Evolutionary conservation across 2,797 vertebrate species (phyloP).

Genomic region (Aulostomus chinensis): DNA sequence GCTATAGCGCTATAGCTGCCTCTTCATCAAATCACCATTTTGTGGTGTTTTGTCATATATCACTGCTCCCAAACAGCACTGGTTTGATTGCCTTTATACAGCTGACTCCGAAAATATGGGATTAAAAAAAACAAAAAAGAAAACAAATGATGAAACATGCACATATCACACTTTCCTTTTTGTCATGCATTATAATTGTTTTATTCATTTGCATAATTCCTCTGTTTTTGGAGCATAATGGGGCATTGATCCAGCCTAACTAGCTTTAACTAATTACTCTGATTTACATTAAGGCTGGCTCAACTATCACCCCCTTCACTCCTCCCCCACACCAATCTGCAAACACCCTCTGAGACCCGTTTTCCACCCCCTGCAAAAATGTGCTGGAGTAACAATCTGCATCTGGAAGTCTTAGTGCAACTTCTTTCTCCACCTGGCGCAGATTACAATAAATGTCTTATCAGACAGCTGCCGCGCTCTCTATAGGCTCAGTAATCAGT

Average conservation of each 20-base stretch:
- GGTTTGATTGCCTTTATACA: too few relatives aligned
- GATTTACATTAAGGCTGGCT: conserved; percentile 41
- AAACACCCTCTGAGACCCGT: conserved; percentile 30
- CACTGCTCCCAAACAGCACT: too few relatives aligned
- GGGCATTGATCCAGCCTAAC: conserved; percentile 24
- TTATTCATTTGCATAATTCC: conserved; percentile 7
- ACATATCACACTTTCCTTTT: neutral
- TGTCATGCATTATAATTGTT: conserved; percentile 11
- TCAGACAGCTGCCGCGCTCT: conserved; percentile 60
- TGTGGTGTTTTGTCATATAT: too few relatives aligned
- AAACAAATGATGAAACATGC: too few relatives aligned
- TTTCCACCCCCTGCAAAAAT: conserved; percentile 3
- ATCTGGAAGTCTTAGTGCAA: conserved; percentile 39
- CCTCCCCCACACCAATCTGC: conserved; percentile 6
- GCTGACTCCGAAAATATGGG: too few relatives aligned
- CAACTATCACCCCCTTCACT: conserved; percentile 14
- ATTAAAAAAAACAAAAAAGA: too few relatives aligned
- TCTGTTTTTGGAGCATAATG: too few relatives aligned
- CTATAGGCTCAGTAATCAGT: conserved; percentile 60
- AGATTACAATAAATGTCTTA: conserved; percentile 47
- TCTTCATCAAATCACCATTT: too few relatives aligned
- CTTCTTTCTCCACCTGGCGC: conserved; percentile 22
- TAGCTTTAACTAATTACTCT: conserved; percentile 41
- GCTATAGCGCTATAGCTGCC: too few relatives aligned
- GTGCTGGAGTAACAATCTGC: conserved; percentile 22